phyloP scores from a whole-genome alignment of 2,888 invertebrate species.

The Hypomecis punctinalis region DNA sequence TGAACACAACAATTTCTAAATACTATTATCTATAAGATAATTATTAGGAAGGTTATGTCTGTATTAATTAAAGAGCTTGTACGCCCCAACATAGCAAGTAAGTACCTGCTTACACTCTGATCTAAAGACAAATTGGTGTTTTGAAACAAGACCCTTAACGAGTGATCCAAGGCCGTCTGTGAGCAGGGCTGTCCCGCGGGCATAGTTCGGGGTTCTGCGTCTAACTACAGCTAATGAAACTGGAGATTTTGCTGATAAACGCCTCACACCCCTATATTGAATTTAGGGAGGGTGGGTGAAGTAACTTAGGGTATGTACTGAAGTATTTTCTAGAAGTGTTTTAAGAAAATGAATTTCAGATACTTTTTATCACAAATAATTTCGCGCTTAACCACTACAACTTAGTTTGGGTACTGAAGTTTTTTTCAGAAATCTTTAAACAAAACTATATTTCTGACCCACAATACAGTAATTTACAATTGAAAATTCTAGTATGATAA shows the following conservation, averaged over 20 bases:
- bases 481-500: too few species aligned
- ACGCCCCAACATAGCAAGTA: neutral
- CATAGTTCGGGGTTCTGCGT: slow-evolving; percentile 54
- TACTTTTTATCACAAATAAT: too few species aligned
- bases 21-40: neutral
- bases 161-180: slow-evolving; percentile 21
- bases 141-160: slow-evolving; percentile 25
- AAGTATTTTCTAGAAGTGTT: neutral
- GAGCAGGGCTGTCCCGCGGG: slow-evolving; percentile 55
- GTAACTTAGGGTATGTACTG: neutral
- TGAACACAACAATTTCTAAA: neutral
- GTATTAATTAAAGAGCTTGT: neutral
- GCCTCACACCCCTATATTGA: slow-evolving; percentile 25
- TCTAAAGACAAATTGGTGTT: slow-evolving; percentile 25
- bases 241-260: slow-evolving; percentile 30
- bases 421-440: too few species aligned
- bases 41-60: neutral
- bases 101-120: slow-evolving; percentile 8
- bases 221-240: slow-evolving; percentile 51
- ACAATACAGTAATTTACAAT: too few species aligned
- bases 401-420: too few species aligned
- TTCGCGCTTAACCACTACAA: too few species aligned
- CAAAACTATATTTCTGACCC: too few species aligned
- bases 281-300: neutral
- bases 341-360: neutral